Evolutionary conservation across 2,888 invertebrate genomes (phyloP).

Genomic region (Conomelus anceps): DNA sequence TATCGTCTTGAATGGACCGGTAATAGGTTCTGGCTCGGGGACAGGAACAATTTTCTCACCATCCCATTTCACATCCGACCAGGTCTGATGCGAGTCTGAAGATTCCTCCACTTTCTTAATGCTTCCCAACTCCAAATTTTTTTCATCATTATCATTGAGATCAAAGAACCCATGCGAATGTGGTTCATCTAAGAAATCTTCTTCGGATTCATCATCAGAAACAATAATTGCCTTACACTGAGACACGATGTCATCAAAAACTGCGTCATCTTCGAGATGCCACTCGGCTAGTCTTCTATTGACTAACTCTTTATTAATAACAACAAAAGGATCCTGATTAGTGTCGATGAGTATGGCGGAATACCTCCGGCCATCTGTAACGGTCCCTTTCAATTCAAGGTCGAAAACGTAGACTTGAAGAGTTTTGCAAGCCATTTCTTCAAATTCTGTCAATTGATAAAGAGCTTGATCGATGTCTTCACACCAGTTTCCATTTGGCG

Average conservation of each 20-base stretch:
- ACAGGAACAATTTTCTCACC: background rate
- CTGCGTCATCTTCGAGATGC: background rate
- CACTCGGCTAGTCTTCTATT: background rate
- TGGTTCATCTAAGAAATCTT: background rate
- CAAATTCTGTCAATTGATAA: conserved; percentile 40
- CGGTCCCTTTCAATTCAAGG: background rate
- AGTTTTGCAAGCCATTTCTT: background rate
- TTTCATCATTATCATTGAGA: background rate
- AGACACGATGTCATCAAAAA: background rate
- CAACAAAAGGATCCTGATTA: background rate
- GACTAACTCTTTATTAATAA: background rate
- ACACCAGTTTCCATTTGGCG: conserved; percentile 47
- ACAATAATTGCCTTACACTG: background rate
- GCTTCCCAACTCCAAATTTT: too few species aligned
- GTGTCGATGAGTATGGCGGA: background rate
- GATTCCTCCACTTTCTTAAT: background rate
- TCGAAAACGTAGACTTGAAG: background rate
- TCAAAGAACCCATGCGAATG: background rate
- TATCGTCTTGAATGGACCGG: background rate
- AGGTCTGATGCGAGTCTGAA: background rate
- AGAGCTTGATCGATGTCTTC: conserved; percentile 50
- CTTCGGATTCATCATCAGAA: background rate
- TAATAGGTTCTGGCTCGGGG: background rate
- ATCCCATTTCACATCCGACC: background rate
- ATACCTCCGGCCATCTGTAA: background rate